Evolutionary conservation across 2,113 vertebrate genomes (phyloP), one percentile per base, ranked within the genome.

Genomic region (Caranx ignobilis): DNA sequence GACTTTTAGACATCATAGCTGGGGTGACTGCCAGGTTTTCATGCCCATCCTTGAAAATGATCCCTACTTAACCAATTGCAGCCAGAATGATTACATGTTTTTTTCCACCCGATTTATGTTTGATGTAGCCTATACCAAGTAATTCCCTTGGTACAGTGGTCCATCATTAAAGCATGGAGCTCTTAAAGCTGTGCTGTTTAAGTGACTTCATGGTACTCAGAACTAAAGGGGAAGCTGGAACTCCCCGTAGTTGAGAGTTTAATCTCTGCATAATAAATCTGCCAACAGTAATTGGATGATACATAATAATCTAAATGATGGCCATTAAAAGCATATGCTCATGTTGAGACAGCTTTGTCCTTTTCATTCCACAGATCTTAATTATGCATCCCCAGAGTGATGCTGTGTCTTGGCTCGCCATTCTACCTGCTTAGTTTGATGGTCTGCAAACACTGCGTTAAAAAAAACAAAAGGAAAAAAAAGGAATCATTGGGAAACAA

Each of bases 301-400:
- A 50, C 79, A 71, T 81, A 74, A 72, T 87, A 61, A 80, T 86
- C 18, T 41, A 80, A 90, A 87, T 83, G 76, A 72, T 52, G 52
- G 68, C 61, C 70, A 90, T 91, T 89, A 88, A 86, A 89, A 75
- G 63, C 75, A 85, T 59, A 81, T 73, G 77, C 72, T 68, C 0
- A 16, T 87, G 86, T 84, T 61, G 59, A 84, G 66, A 81, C 69
- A 75, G 67, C 79, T 78, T 87, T 83, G 81, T 86, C 83, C 83
- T 77, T 68, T 79, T 82, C 84, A 79, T 82, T 77, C 71, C 64
- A n/a, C 77, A 54, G 69, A 79, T 88, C 54, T 78, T 85, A 84
- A 93, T 92, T 82, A 91, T 91, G 85, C 80, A 4, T 90, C 89
- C 84, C 87, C 57, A 64, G 91, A 85, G 89, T 82, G 70, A 71